Conservation (phyloP, 1,140 invertebrate species). For the Oncopodura yosiiana region DNA sequence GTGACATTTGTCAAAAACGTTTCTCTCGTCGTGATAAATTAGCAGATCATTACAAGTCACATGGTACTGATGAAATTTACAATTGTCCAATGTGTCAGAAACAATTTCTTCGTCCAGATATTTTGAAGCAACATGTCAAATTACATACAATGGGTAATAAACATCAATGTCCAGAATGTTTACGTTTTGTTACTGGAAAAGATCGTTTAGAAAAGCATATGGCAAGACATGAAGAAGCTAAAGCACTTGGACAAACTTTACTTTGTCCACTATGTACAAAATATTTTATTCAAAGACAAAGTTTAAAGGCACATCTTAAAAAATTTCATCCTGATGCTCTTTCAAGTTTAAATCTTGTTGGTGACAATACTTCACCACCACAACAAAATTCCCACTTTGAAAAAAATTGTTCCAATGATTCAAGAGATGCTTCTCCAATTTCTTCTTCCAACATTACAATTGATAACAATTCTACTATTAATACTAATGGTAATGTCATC, state of each 20-base stretch:
- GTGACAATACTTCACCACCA: not conserved
- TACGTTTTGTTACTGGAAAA: conserved; percentile 26
- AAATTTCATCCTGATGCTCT: conserved; percentile 25
- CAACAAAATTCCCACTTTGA: not conserved
- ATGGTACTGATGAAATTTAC: conserved; percentile 19
- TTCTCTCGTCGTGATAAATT: conserved; percentile 26
- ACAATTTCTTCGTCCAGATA: conserved; percentile 25
- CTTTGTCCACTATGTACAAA: conserved; percentile 28
- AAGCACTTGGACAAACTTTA: conserved; percentile 22
- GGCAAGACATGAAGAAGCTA: conserved; percentile 27
- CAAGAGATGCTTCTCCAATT: not conserved
- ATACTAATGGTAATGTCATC: not conserved
- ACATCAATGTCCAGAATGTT: conserved; percentile 24
- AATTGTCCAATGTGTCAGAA: conserved; percentile 25
- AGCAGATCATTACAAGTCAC: conserved; percentile 20
- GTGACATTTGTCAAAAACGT: conserved; percentile 22
- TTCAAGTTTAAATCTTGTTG: not conserved
- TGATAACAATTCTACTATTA: not conserved
- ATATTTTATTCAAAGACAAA: conserved; percentile 30
- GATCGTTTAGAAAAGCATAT: conserved; percentile 28
- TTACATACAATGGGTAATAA: conserved; percentile 25
- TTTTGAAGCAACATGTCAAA: conserved; percentile 27
- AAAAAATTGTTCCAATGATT: not conserved
- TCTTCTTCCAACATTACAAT: not conserved
- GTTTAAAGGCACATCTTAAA: conserved; percentile 25